Base-by-base conservation (phyloP, 2,888 invertebrate genomes). In the Drosophila glabriapex region DNA sequence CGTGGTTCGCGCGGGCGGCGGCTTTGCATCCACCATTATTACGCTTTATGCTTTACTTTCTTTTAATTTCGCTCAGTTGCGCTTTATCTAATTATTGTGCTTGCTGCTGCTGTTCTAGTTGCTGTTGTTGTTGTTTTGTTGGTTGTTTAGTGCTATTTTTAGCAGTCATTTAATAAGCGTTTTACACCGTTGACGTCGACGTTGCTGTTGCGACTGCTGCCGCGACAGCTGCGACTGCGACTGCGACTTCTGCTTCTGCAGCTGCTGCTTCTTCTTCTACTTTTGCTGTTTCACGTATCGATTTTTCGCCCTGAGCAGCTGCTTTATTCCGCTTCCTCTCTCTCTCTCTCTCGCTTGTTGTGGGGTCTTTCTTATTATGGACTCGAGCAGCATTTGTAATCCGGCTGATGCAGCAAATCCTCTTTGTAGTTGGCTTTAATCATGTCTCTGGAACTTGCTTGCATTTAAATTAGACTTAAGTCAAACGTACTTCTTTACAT, bases 21-120 rank as follows among this genome's bases (percentile, higher is more conserved):
- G 87, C 68, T 90, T 88, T 43, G 87, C 91, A 63, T 88, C 87
- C 68, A 88, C 87, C 87, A 88, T 88, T 55, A 22, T 62, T n/a
- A 46, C 39, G 37, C 41, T 54, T 49, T 41, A 14, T 28, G 19
- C 46, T 62, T 37, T 9, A 25, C 25, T 56, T 33, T 39, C n/a
- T 52, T 61, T 55, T 3, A 25, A 35, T 54, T 54, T 54, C 52
- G 37, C 6, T 56, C 10, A n/a, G 55, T 28, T 39, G 12, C 55
- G 35, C 7, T 37, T 25, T 52, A 49, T 54, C 49, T 46, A 50
- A 28, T 52, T 50, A 28, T 59, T 68, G 54, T 46, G 56, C 16
- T 64, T n/a, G 19, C n/a, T 41, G 41, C 10, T 3, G 35, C 35
- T 60, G 19, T 46, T 63, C 14, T 60, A 16, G 37, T 7, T 37